Conservation (phyloP, 2,888 invertebrate genomes). For the Melikaiella ostensackeni region DNA sequence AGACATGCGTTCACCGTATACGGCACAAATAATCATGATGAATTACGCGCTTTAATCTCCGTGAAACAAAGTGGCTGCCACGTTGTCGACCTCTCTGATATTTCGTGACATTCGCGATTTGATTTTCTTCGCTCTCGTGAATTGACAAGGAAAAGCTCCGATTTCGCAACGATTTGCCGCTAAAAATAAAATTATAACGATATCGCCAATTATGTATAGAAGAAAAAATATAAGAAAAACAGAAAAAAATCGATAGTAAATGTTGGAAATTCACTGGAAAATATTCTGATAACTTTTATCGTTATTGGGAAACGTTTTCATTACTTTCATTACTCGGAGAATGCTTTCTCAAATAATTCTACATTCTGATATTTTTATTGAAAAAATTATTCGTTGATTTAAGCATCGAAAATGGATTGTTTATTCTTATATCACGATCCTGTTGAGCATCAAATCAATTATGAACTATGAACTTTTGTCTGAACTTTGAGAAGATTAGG, state of each 20-base stretch:
- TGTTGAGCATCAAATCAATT: neutral
- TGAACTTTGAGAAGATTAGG: neutral
- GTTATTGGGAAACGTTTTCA: neutral
- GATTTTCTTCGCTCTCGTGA: conserved; percentile 17
- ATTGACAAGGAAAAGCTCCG: neutral
- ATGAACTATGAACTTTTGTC: neutral
- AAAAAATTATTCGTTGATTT: neutral
- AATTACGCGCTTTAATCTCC: conserved; percentile 55
- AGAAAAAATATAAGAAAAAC: neutral
- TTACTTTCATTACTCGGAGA: neutral
- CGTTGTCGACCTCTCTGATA: conserved; percentile 55
- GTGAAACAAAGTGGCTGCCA: conserved; percentile 51
- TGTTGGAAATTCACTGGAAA: neutral
- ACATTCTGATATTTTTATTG: neutral
- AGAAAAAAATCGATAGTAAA: neutral
- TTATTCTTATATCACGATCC: neutral
- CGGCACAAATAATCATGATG: conserved; percentile 53
- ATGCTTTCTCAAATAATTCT: neutral
- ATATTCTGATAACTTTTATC: neutral
- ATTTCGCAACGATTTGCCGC: conserved; percentile 17
- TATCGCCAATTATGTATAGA: neutral
- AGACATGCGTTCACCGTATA: conserved; percentile 48
- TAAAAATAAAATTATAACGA: conserved; percentile 3
- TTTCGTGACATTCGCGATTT: conserved; percentile 48
- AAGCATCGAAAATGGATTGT: neutral